Evolutionary conservation across 2,797 vertebrate genomes (phyloP).

Genomic region (Muraenolepis orangiensis): DNA sequence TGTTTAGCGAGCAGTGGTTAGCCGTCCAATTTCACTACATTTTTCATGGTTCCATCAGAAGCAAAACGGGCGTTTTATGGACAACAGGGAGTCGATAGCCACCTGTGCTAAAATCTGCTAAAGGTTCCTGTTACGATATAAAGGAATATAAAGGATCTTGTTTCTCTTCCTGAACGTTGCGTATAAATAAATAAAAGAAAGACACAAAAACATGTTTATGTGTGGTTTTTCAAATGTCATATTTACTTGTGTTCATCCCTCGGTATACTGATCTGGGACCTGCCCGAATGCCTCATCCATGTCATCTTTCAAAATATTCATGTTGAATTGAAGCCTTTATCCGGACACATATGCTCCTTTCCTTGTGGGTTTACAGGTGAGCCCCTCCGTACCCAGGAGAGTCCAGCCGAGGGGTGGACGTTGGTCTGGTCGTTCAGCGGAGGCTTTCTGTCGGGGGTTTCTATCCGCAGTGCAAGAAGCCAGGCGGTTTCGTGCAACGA

Average conservation of each 20-base stretch:
- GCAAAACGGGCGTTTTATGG: not conserved
- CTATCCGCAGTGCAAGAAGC: too few species aligned
- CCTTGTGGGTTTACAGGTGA: not conserved
- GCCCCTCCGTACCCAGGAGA: not conserved
- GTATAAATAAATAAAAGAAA: not conserved
- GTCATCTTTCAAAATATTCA: not conserved
- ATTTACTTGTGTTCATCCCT: not conserved
- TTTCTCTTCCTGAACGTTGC: not conserved
- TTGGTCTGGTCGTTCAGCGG: not conserved
- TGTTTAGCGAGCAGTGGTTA: not conserved
- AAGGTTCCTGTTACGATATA: not conserved
- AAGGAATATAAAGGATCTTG: not conserved
- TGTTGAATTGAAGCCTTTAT: not conserved
- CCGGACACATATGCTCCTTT: not conserved
- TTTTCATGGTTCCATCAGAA: not conserved
- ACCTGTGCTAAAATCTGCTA: not conserved
- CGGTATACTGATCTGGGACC: not conserved
- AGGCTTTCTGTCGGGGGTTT: not conserved
- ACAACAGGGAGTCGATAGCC: not conserved
- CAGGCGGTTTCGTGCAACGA: not conserved
- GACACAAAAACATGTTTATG: not conserved
- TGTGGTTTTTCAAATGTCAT: not conserved
- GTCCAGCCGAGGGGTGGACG: not conserved
- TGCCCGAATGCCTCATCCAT: not conserved
- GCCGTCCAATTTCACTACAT: not conserved